Base-by-base conservation (phyloP, 2,888 invertebrate genomes). In the Shargacucullia verbasci region DNA sequence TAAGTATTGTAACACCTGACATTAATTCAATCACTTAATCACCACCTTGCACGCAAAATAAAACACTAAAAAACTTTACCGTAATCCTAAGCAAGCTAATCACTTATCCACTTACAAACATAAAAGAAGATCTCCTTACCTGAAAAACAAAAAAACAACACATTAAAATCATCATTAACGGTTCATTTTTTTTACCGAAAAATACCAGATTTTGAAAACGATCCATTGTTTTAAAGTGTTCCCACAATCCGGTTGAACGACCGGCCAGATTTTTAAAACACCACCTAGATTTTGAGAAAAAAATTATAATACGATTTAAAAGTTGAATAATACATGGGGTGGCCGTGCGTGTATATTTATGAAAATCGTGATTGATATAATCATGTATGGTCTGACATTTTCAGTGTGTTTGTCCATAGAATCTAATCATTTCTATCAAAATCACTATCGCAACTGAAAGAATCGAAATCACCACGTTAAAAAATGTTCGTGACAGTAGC, bases 191-290 rank as follows among this genome's bases (percentile, higher is more conserved):
- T 72, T 69, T 67, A 70, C 63, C 37, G 55, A 61, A 72, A 67
- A 67, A 66, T 73, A 69, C 72, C 73, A 72, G 67, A 72, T 74
- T 72, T 73, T 63, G 68, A 73, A 81, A 80, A 79, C 70, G 77
- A 66, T 59, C 79, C 70, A 81, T 82, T 83, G 84, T 83, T 66
- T 34, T 15, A 29, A 12, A 34, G 60, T 52, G 55, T 60, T 75
- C 78, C 63, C 76, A 74, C 70, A 59, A 43, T 31, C 15, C 59
- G 79, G 93, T 86, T 91, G 86, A 93, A 90, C 65, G 93, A 86
- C 91, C 92, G 88, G 73, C 90, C 87, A 88, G 87, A 85, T 86
- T 92, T 86, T 90, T 87, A 88, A 88, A 85, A 83, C 86, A 76
- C 80, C 83, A 86, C 88, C 89, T 84, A 90, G 86, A 87, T 91